phyloP scores from a whole-genome alignment of 2,113 vertebrate species.

The Semnopithecus entellus region DNA sequence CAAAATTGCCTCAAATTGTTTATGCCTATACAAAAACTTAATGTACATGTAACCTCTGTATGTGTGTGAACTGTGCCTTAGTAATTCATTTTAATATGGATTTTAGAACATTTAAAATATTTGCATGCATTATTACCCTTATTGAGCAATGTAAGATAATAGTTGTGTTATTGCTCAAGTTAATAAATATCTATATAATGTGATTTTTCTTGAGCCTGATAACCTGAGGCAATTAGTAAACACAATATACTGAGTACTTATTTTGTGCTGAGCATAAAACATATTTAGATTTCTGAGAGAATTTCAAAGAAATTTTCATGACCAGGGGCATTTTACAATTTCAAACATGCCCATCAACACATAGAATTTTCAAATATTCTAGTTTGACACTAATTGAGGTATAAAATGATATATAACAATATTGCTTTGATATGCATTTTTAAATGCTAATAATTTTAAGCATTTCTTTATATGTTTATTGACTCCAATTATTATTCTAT shows the following conservation, averaged over 20 bases:
- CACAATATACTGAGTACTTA: background rate
- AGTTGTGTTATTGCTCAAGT: background rate
- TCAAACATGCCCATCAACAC: background rate
- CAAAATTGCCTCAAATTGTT: background rate
- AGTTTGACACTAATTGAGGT: background rate
- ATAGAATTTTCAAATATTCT: background rate
- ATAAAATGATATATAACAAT: background rate
- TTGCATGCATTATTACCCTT: background rate
- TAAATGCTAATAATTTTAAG: constrained; percentile 2
- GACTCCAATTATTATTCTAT: background rate
- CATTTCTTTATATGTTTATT: background rate
- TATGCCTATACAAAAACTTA: background rate
- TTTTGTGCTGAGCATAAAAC: background rate
- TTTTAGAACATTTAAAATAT: background rate
- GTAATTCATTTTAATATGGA: background rate
- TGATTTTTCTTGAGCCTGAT: background rate
- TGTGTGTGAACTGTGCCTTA: background rate
- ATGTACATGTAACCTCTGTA: background rate
- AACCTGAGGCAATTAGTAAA: background rate
- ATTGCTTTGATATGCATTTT: background rate
- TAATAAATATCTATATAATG: background rate
- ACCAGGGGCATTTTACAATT: background rate
- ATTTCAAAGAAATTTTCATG: background rate
- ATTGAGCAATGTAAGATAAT: background rate
- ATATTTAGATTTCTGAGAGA: background rate